phyloP scores from a whole-genome alignment of 2,888 invertebrate species.

The Eudemis profundana region DNA sequence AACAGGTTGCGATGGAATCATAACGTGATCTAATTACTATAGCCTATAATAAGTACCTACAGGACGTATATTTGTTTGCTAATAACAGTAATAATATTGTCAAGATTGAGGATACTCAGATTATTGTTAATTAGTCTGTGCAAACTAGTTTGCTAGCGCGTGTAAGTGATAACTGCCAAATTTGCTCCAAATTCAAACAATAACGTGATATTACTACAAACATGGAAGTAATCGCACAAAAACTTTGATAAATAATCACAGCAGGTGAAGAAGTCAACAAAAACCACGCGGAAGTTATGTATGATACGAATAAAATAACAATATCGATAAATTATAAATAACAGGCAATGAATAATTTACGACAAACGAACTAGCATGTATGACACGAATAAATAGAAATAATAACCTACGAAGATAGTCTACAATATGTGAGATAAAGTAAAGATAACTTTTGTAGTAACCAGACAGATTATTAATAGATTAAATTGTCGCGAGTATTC shows the following conservation, averaged over 20 bases:
- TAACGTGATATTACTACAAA: background rate
- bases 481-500: too few relatives aligned
- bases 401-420: slow-evolving; percentile 17
- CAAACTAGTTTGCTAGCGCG: slow-evolving; percentile 66
- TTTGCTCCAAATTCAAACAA: slow-evolving; percentile 26
- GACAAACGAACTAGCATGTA: slow-evolving; percentile 27
- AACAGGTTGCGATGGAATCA: slow-evolving; percentile 60
- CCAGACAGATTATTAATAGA: background rate
- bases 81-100: slow-evolving; percentile 20
- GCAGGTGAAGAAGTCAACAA: slow-evolving; percentile 25
- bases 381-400: slow-evolving; percentile 26
- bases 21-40: slow-evolving; percentile 38
- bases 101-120: slow-evolving; percentile 30
- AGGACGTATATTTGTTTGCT: slow-evolving; percentile 35
- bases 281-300: slow-evolving; percentile 39
- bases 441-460: slow-evolving; percentile 1
- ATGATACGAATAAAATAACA: slow-evolving; percentile 39
- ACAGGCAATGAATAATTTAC: slow-evolving; percentile 31
- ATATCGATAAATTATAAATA: slow-evolving; percentile 41
- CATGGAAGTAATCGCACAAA: slow-evolving; percentile 2
- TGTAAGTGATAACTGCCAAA: slow-evolving; percentile 55
- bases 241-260: slow-evolving; percentile 14
- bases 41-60: slow-evolving; percentile 19
- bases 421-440: slow-evolving; percentile 1
- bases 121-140: slow-evolving; percentile 60